Base-by-base conservation (phyloP, 2,113 vertebrate species). In the Stictonetta naevosa region DNA sequence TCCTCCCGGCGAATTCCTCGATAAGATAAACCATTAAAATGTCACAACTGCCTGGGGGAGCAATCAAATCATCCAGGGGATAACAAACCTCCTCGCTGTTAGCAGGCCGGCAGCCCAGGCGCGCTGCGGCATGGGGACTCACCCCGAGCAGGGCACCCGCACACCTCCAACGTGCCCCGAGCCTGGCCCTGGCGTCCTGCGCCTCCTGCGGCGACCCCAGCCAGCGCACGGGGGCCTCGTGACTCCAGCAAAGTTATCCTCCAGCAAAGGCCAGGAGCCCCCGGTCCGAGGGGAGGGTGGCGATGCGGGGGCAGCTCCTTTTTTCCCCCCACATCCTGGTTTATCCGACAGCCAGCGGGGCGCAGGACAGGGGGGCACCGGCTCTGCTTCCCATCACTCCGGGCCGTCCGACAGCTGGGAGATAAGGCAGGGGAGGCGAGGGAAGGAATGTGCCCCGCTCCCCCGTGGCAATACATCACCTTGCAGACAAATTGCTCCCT, bases 331-430 rank as follows among this genome's bases (percentile, higher is more conserved):
- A 63, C 25, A 26, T 9, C 62, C 38, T 10, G 8, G 46, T 62
- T 40, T 40, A 48, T 83, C 34, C 20, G 19, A 12, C 34, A 52
- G 44, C 13, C 48, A 25, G 23, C 26, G 5, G 62, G 62, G 29
- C 38, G 29, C 36, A 72, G 19, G 36, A 29, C 11, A 7, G 38
- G 36, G 48, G n/a, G 40, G 74, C 64, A n/a, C 71, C 5, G 4
- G 33, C 83, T 91, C 95, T 96, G 94, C 66, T 93, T 94, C 95
- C 90, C 86, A 79, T 95, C 95, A 90, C 72, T 62, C 29, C 1
- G 0, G 42, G 55, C 66, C 6, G 2, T n/a, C 50, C 3, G 3
- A 90, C 88, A 88, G 84, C 84, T 59, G 0, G 0, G 80, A 97
- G 97, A 97, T 96, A 96, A 96, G 71, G 86, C 8, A 3, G 79